phyloP scores from a whole-genome alignment of 2,888 invertebrate species.

The Thymelicus lineola region DNA sequence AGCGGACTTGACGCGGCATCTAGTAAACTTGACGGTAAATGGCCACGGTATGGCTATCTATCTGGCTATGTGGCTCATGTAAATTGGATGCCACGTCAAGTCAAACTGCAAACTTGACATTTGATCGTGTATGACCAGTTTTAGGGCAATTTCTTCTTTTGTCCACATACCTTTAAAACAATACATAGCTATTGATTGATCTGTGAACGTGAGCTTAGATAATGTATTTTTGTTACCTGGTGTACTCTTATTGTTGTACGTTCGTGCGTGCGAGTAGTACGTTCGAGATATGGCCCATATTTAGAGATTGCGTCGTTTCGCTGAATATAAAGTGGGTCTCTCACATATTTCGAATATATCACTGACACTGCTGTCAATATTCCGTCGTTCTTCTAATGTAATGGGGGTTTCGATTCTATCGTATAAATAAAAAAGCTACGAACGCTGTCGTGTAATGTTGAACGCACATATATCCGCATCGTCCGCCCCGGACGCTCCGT shows the following conservation, averaged over 20 bases:
- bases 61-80: too few species aligned
- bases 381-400: conserved; percentile 22
- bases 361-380: conserved; percentile 31
- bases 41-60: too few species aligned
- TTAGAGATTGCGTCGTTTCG: conserved; percentile 34
- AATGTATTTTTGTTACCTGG: not conserved
- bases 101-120: too few species aligned
- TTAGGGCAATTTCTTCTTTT: not conserved
- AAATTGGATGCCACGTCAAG: too few species aligned
- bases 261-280: conserved; percentile 17
- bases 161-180: not conserved
- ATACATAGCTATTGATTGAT: not conserved
- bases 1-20: too few species aligned
- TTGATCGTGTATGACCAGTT: too few species aligned
- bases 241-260: conserved; percentile 15
- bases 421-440: not conserved
- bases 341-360: conserved; percentile 35
- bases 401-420: not conserved
- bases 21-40: too few species aligned
- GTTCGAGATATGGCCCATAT: conserved; percentile 31
- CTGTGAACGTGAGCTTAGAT: not conserved
- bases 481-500: too few species aligned
- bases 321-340: conserved; percentile 34
- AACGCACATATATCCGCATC: too few species aligned
- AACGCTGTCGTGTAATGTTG: not conserved